Base-by-base conservation (phyloP, 1,140 invertebrate genomes). In the Mycetomoellerius zeteki region DNA sequence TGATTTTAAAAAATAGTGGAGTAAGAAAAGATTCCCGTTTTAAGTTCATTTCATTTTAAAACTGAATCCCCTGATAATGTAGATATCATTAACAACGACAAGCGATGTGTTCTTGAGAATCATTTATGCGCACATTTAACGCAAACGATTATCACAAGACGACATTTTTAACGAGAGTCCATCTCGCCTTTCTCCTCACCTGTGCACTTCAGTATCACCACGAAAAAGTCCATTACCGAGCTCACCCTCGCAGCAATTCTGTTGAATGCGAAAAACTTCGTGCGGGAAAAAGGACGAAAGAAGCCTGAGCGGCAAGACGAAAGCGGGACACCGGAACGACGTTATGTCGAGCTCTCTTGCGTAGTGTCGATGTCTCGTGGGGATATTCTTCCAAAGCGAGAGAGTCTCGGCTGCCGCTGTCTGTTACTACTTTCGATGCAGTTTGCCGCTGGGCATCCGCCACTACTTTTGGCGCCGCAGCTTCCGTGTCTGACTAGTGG, bases 141-240 rank as follows among this genome's bases (percentile, higher is more conserved):
- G 37, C 67, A 37, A 82, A 14, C 21, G 37, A 84, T 73, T 84
- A 75, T 75, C 80, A 43, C 37, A 2, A 30, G 50, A 47, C 78
- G 65, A 81, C 69, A 56, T 84, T 84, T 75, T 75, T 84, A 84
- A 84, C 27, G 69, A 84, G 67, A 82, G 54, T 19, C 12, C 37
- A 2, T 8, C 54, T 60, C 33, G 54, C 2, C 16, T 60, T 50
- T 6, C 80, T 84, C 54, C 27, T 60, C 24, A 21, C 37, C 33
- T 21, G 54, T 33, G 24, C 67, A 47, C 10, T 33, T 43, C 33
- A 16, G 14, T 24, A 33, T 2, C 43, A 24, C 10, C 37, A 27
- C 24, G 69, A 84, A 75, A 84, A 84, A 84, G 80, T 84, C 80
- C 80, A 84, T 84, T 84, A 84, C 80, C 69, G 56, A 50, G 58